These are phyloP conservation scores for Manis pentadactyla DNA, from an alignment of 2,797 vertebrate species.

Conservation along the genomic window DNA sequence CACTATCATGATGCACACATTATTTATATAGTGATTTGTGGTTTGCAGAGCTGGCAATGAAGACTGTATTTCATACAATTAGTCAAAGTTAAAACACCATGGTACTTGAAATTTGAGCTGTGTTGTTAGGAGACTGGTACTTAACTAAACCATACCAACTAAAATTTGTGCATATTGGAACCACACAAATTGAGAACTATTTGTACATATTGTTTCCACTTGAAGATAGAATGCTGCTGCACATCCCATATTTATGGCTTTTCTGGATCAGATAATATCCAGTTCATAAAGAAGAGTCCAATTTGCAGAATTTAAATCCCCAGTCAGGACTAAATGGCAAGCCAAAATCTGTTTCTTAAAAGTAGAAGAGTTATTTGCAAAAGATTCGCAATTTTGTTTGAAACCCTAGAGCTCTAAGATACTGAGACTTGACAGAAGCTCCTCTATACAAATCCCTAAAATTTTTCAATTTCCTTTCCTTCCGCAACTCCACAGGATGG, in stretches of 20 bases:
- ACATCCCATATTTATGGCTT: neutral
- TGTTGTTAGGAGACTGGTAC: neutral
- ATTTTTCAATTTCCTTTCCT: neutral
- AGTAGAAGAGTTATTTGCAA: constrained; percentile 36
- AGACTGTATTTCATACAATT: neutral
- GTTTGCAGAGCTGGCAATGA: neutral
- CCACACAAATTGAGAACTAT: neutral
- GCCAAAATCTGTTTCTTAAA: constrained; percentile 23
- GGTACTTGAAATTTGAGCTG: neutral
- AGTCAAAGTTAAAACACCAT: neutral
- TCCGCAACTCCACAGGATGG: neutral
- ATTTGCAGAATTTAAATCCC: constrained; percentile 1
- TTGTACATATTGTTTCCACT: neutral
- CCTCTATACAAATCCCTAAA: neutral
- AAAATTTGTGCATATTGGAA: neutral
- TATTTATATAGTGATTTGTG: neutral
- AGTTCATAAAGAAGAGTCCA: neutral
- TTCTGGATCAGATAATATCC: neutral
- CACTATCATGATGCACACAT: neutral
- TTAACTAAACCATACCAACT: neutral
- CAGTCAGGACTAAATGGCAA: neutral
- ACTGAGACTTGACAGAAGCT: constrained; percentile 13
- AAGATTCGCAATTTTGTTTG: constrained; percentile 29
- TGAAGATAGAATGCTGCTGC: neutral
- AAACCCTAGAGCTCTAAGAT: constrained; percentile 13